These are phyloP conservation scores for Podiceps cristatus DNA, from an alignment of 2,113 vertebrate genomes.

Conservation along the genomic window DNA sequence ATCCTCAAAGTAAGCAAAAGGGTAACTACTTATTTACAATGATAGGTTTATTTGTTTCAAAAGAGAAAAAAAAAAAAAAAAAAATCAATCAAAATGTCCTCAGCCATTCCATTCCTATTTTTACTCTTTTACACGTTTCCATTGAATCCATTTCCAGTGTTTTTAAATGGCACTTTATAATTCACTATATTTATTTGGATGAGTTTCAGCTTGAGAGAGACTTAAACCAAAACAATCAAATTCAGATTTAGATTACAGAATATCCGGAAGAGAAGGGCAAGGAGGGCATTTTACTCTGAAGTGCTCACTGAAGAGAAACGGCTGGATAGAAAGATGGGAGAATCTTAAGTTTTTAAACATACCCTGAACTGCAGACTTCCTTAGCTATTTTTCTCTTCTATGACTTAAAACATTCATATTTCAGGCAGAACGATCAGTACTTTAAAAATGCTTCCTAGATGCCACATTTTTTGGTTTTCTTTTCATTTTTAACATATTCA, in stretches of 20 bases:
- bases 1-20: background rate
- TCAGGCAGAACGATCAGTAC: background rate
- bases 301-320: background rate
- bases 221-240: background rate
- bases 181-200: background rate
- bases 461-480: background rate
- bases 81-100: background rate
- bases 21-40: background rate
- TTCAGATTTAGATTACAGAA: background rate
- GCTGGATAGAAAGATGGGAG: background rate
- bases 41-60: background rate
- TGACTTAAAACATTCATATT: background rate
- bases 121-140: background rate
- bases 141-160: rapidly evolving
- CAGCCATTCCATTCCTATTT: background rate
- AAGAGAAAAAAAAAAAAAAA: background rate
- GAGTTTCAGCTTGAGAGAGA: background rate
- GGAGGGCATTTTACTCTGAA: background rate
- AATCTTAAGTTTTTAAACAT: background rate
- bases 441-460: background rate
- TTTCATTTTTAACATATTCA: background rate
- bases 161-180: background rate
- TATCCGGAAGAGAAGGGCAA: background rate
- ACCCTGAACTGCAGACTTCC: background rate
- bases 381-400: background rate